Base-by-base conservation (phyloP, 2,797 vertebrate genomes). In the Darevskia mixta region DNA sequence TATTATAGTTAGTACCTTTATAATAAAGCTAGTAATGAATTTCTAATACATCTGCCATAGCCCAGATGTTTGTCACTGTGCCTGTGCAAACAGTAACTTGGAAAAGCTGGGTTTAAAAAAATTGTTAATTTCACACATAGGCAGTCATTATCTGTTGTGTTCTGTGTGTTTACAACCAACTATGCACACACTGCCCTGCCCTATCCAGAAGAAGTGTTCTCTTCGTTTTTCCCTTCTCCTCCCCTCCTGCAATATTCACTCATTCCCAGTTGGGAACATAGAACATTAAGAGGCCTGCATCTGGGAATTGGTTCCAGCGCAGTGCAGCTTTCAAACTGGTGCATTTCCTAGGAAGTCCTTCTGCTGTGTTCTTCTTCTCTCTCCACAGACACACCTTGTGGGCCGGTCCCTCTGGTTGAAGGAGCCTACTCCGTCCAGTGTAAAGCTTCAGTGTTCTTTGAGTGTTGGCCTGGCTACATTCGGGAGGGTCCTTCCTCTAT, bases 351-450 rank as follows among this genome's bases (percentile, higher is more conserved):
- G 0, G 8, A 27, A 86, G 23, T 78, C n/a, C n/a, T n/a, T 32
- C 69, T 49, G 23, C 61, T 79, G 55, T 27, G 6, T 79, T 23
- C 64, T 75, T 77, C 88, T 45, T 77, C 89, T 45, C 87, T 73
- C 78, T 79, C 77, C 38, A 64, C 79, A 98, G 97, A 97, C 86
- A 96, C 96, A 41, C 91, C 58, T 18, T 98, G 98, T 73, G 97
- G 98, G 27, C 89, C 90, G 1, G 94, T 97, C 83, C 97, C 97
- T 80, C 96, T 95, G 75, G 91, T 97, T 72, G 92, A 93, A 29
- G 94, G 91, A 0, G 96, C 97, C 79, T 97, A 96, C 95, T 97
- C 95, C 2, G 83, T 97, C 91, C 95, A 97, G 29, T 98, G 97
- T 82, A 92, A 95, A 92, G 91, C 95, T 9, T 82, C 85, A 41